A percentile compares a stretch with the other conserved stretches of the same genome.
phyloP scores from a whole-genome alignment of 1,140 invertebrate species.

The Cydia fagiglandana region DNA sequence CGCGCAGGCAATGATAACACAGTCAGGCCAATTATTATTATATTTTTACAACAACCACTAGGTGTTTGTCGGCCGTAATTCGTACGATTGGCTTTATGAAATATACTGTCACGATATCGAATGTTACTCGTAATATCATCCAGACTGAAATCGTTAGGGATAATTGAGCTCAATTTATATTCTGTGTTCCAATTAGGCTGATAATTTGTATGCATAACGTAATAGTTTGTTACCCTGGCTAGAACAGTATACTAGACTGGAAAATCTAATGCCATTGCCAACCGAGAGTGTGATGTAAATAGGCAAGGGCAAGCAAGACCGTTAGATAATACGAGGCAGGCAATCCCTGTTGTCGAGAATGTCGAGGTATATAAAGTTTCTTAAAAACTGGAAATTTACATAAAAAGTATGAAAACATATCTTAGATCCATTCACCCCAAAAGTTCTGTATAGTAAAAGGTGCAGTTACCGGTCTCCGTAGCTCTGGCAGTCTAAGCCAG shows the following conservation, averaged over 20 bases:
- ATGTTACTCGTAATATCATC: background rate
- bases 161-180: conserved; percentile 1
- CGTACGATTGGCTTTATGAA: conserved; percentile 19
- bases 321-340: background rate
- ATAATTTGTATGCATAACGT: conserved; percentile 8
- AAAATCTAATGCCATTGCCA: too few relatives aligned
- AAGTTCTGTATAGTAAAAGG: too few relatives aligned
- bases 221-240: background rate
- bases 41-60: conserved; percentile 17
- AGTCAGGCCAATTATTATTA: conserved; percentile 8
- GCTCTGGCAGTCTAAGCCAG: too few relatives aligned
- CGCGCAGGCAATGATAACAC: background rate
- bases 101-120: conserved; percentile 2
- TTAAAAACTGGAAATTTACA: background rate
- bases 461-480: too few relatives aligned
- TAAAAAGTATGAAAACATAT: background rate
- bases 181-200: background rate
- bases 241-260: background rate
- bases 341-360: background rate
- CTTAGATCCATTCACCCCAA: background rate
- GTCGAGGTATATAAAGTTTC: too few relatives aligned
- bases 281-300: background rate
- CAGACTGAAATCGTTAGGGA: background rate
- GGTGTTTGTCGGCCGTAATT: conserved; percentile 25
- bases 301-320: background rate